Percentiles rank a stretch among this genome's conserved stretches.
Conservation (phyloP, 2,113 vertebrate species). For the Xyliphius kryptos region DNA sequence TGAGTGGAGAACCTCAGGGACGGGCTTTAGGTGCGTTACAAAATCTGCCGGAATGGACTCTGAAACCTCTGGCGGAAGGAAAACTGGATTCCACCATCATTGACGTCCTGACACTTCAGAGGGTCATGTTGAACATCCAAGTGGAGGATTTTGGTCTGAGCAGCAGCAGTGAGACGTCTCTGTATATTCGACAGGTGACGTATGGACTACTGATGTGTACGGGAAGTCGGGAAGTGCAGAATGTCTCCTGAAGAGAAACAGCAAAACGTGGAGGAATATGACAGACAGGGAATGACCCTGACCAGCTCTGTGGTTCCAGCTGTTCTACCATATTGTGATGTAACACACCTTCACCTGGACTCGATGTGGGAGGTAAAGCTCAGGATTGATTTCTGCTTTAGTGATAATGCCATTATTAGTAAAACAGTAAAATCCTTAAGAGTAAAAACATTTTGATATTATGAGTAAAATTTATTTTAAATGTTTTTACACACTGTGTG, state of each 20-base stretch:
- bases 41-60: constrained; percentile 64
- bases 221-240: neutral
- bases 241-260: neutral
- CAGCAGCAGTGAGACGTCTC: constrained; percentile 56
- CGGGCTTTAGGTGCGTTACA: constrained; percentile 38
- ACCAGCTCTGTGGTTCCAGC: constrained; percentile 34
- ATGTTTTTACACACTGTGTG: too few species aligned
- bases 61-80: constrained; percentile 56
- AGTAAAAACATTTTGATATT: too few species aligned
- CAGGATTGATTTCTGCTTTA: too few species aligned
- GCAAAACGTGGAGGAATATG: constrained; percentile 59
- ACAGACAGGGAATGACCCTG: constrained; percentile 58
- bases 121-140: constrained; percentile 51
- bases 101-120: constrained; percentile 61
- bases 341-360: constrained; percentile 45
- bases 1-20: constrained; percentile 33
- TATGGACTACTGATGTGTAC: constrained; percentile 68
- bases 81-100: constrained; percentile 57
- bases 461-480: too few species aligned
- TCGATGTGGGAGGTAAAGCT: constrained; percentile 70
- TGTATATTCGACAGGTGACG: constrained; percentile 68
- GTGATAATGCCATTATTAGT: too few species aligned
- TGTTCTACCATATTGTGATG: neutral
- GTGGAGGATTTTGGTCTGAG: constrained; percentile 62
- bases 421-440: too few species aligned